Percentiles rank a stretch among this genome's conserved stretches.
These are phyloP conservation scores for Sorex maritimensis DNA, from an alignment of 2,797 vertebrate species.

Conservation along the genomic window DNA sequence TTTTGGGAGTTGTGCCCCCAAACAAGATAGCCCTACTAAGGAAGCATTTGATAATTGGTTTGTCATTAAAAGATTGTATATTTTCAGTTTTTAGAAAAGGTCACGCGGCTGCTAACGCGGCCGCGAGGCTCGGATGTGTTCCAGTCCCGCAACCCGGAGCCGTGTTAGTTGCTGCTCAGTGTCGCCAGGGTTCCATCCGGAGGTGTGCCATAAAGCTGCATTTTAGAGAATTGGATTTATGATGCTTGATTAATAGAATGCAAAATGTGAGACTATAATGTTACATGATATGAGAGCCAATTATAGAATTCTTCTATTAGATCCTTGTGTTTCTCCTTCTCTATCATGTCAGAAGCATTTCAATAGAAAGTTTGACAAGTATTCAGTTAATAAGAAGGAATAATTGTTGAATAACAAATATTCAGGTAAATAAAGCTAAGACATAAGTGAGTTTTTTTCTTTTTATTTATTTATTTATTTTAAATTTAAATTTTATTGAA, in stretches of 20 bases:
- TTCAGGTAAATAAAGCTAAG: slow-evolving; percentile 56
- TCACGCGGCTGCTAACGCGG: no score
- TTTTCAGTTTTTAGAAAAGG: no score
- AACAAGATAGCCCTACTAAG: no score
- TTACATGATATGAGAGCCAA: slow-evolving; percentile 37
- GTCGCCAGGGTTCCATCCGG: no score
- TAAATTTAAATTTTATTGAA: no score
- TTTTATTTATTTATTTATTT: no score
- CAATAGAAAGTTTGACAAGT: slow-evolving; percentile 50
- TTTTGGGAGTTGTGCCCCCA: no score
- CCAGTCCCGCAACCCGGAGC: no score
- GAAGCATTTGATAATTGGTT: no score
- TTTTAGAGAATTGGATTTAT: slow-evolving; percentile 41
- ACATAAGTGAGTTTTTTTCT: not conserved
- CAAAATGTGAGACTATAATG: slow-evolving; percentile 19
- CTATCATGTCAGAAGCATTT: not conserved
- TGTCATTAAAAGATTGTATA: no score
- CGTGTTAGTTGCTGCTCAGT: no score
- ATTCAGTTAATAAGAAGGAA: slow-evolving; percentile 51
- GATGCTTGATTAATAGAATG: slow-evolving; percentile 28
- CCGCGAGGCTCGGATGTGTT: no score
- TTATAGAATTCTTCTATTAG: slow-evolving; percentile 27
- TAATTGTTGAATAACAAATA: slow-evolving; percentile 44
- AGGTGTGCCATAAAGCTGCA: slow-evolving; percentile 33
- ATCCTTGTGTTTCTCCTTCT: slow-evolving; percentile 6